phyloP scores from a whole-genome alignment of 2,113 vertebrate genomes.

The Cyprinus carpio region DNA sequence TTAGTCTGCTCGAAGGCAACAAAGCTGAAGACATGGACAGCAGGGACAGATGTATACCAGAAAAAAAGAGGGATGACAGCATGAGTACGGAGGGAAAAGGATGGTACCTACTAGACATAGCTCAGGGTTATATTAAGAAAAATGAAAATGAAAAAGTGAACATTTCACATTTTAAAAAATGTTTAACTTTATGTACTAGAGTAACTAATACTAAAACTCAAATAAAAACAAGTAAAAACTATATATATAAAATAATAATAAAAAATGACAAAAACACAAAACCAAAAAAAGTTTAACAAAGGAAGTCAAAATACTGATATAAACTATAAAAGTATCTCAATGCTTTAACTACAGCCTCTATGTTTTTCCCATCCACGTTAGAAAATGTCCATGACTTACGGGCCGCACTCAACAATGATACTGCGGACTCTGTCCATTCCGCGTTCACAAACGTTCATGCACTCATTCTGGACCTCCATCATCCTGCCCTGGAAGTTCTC shows the following conservation, averaged over 20 bases:
- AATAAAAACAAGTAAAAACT: no score
- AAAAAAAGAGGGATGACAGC: conserved; percentile 37
- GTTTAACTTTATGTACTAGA: no score
- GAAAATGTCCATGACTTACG: conserved; percentile 78
- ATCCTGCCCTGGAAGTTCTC: conserved; percentile 95
- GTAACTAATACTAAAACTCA: no score
- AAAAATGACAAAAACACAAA: not conserved
- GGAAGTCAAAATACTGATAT: not conserved
- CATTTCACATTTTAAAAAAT: no score
- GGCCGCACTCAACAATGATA: conserved; percentile 88
- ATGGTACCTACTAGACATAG: not conserved
- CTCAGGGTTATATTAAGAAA: not conserved
- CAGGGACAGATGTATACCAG: conserved; percentile 45
- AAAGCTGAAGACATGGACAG: conserved; percentile 78
- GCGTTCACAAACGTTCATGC: conserved; percentile 86
- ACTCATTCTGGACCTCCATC: conserved; percentile 87
- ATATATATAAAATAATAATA: no score
- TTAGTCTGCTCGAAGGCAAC: conserved; percentile 92
- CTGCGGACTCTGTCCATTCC: conserved; percentile 90
- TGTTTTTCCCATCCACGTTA: conserved; percentile 30
- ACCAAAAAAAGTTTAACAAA: no score
- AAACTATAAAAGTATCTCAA: not conserved
- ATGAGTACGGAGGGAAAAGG: not conserved
- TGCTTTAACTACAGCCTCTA: not conserved
- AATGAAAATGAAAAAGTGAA: no score